Base-by-base conservation (phyloP, 2,888 invertebrate genomes). In the Drosophila pseudotalamancana region DNA sequence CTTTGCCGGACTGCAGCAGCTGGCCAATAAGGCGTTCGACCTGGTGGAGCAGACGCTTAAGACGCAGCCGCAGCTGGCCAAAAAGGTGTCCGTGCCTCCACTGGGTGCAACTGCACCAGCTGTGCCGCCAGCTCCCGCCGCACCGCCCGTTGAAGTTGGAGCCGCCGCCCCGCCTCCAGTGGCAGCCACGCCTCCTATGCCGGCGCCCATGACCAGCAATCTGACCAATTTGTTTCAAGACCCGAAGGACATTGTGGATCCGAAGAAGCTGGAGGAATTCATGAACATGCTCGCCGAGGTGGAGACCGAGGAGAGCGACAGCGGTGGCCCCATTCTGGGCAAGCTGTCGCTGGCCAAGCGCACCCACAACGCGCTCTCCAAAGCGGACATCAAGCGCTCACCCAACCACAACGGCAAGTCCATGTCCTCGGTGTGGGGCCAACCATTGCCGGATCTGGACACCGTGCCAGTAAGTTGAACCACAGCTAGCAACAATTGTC, bases 271-370 rank as follows among this genome's bases (percentile, higher is more conserved):
- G 68, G 89, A 88, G 60, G 90, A 89, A 39, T 92, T 92, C 62
- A 79, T 90, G 59, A 90, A 88, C 76, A 88, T 91, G 88, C 77
- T 92, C 6, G 90, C 90, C 65, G 91, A 90, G 3, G 86, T 92
- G 2, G 91, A 91, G 43, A 91, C 91, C 0, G 92, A 92, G 63
- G 91, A 91, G 56, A 91, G 91, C 62, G 90, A 91, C 77, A 87
- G 86, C 75, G 94, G 94, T 56, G 93, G 93, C 0, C 94, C 94
- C n/a, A 90, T 95, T 31, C 89, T 95, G 64, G 95, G 95, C 0
- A 93, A 94, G 53, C 92, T 95, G 0, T 94, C 95, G 0, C 92
- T 95, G 43, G 94, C 94, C 2, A 92, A 94, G 8, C 91, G 95
- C n/a, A 95, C 95, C 0, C 94, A 94, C 51, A 94, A 94, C 0